Percentiles rank a stretch among this genome's conserved stretches.
Conservation (phyloP, 2,113 vertebrate genomes). For the Zapornia atra region DNA sequence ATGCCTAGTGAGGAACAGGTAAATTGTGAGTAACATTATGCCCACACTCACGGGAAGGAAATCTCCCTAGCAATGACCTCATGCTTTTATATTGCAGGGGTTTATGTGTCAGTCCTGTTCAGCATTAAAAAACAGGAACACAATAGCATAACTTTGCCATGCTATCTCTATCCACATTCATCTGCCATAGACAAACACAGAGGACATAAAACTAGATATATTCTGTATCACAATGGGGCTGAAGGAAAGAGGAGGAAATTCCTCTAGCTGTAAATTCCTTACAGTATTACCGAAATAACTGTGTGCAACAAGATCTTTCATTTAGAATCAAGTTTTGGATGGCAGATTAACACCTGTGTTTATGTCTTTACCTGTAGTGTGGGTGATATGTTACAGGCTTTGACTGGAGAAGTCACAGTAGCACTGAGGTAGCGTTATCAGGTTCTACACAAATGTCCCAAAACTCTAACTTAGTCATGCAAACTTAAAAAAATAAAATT, state of each 20-base stretch:
- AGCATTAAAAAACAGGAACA: background rate
- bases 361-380: background rate
- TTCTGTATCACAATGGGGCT: background rate
- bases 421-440: background rate
- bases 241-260: background rate
- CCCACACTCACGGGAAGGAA: background rate
- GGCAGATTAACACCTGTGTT: background rate
- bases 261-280: background rate
- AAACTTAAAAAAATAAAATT: background rate
- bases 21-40: background rate
- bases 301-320: background rate
- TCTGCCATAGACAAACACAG: background rate
- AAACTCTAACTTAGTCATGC: background rate
- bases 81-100: background rate
- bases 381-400: background rate
- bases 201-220: background rate
- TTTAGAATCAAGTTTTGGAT: background rate
- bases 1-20: background rate
- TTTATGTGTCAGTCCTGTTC: slow-evolving; percentile 1
- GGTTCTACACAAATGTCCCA: background rate
- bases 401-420: background rate
- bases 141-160: background rate
- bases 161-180: background rate
- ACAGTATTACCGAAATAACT: background rate
- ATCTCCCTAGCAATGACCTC: background rate